A percentile compares a stretch with the other conserved stretches of the same genome.
Conservation (phyloP, 2,113 vertebrate species). For the Menidia beryllina region DNA sequence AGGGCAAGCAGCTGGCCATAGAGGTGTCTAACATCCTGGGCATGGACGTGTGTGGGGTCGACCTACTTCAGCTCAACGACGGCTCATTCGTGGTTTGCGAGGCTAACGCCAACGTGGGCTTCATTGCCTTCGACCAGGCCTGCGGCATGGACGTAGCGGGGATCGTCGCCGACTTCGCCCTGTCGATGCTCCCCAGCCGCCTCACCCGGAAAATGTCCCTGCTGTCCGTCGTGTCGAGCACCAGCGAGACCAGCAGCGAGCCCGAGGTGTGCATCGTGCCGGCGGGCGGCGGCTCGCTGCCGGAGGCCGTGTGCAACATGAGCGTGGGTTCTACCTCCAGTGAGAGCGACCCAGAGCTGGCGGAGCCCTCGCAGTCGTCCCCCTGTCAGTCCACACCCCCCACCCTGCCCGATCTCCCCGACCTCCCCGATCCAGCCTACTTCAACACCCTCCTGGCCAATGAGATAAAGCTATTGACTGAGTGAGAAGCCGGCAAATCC, state of each 20-base stretch:
- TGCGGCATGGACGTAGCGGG: conserved; percentile 90
- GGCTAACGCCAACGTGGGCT: conserved; percentile 93
- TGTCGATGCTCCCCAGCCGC: conserved; percentile 87
- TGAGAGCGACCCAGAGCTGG: conserved; percentile 89
- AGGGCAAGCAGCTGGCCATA: conserved; percentile 90
- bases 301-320: conserved; percentile 85
- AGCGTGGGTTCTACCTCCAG: conserved; percentile 89
- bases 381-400: conserved; percentile 68
- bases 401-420: conserved; percentile 68
- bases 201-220: conserved; percentile 88
- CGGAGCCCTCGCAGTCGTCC: conserved; percentile 78
- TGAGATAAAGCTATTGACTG: conserved; percentile 88
- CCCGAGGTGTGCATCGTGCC: conserved; percentile 83
- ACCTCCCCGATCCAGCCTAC: conserved; percentile 82
- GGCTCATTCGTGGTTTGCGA: conserved; percentile 92
- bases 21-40: conserved; percentile 93
- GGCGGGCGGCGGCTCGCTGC: conserved; percentile 72
- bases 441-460: conserved; percentile 88
- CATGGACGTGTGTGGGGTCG: conserved; percentile 93
- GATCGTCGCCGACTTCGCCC: conserved; percentile 89
- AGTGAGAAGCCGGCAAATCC: conserved; percentile 80
- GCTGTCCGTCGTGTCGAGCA: conserved; percentile 86
- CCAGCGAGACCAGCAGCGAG: conserved; percentile 88
- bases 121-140: conserved; percentile 91
- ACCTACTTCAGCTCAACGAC: conserved; percentile 89